A percentile compares a stretch with the other conserved stretches of the same genome.
These are phyloP conservation scores for Ophion ellenae DNA, from an alignment of 2,888 invertebrate species.

Conservation along the genomic window DNA sequence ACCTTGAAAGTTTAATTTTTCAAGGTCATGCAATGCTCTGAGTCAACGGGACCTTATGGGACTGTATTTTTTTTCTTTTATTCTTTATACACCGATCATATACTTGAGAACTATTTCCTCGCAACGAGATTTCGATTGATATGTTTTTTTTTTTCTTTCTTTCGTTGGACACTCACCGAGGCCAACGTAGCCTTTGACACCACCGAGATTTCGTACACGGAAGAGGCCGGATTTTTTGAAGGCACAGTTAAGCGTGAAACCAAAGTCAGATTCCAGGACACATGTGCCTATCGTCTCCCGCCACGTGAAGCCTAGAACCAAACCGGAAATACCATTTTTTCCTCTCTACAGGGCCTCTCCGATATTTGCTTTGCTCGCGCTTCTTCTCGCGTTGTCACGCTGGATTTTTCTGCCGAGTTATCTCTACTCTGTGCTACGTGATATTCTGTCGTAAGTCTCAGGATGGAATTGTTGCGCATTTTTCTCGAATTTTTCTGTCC, in stretches of 20 bases:
- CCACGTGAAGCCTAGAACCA: constrained; percentile 86
- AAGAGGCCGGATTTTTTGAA: constrained; percentile 96
- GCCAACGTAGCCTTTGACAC: constrained; percentile 95
- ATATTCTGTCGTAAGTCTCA: too few relatives aligned
- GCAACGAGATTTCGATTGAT: constrained; percentile 16
- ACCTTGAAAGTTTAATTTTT: constrained; percentile 51
- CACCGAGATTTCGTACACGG: constrained; percentile 95
- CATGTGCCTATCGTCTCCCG: constrained; percentile 90
- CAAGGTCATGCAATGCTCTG: constrained; percentile 51
- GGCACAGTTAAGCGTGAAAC: constrained; percentile 95
- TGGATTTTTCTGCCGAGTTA: constrained; percentile 50
- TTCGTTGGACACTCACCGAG: constrained; percentile 88
- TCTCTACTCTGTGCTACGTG: constrained; percentile 77
- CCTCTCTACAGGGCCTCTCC: constrained; percentile 33
- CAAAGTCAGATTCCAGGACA: constrained; percentile 95
- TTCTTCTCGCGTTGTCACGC: constrained; percentile 26
- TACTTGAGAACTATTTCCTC: constrained; percentile 1
- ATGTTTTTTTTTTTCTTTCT: constrained; percentile 24
- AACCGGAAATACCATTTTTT: constrained; percentile 67
- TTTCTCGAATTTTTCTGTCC: background rate
- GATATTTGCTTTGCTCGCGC: constrained; percentile 3
- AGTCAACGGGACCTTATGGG: constrained; percentile 14
- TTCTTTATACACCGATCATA: constrained; percentile 8
- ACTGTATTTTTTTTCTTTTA: constrained; percentile 1
- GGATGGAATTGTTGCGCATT: background rate